These are phyloP conservation scores for Perdita meconis DNA, from an alignment of 2,888 invertebrate species.

Conservation along the genomic window DNA sequence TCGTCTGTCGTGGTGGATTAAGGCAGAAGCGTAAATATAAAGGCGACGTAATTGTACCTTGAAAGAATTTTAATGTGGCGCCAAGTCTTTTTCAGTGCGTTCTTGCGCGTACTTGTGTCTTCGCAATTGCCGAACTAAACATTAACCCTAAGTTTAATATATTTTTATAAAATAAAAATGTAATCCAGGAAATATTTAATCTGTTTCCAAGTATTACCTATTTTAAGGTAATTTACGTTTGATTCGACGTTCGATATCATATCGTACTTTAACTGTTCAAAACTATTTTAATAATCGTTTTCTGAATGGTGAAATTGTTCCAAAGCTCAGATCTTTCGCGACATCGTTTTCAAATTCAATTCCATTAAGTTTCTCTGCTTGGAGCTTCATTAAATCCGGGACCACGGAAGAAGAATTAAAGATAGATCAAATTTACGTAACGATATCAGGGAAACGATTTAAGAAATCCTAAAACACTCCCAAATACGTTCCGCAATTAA, in stretches of 20 bases:
- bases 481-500: not conserved
- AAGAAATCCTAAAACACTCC: not conserved
- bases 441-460: not conserved
- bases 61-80: slow-evolving; percentile 51
- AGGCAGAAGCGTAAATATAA: slow-evolving; percentile 22
- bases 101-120: not conserved
- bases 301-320: too few species aligned
- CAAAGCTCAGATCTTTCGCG: too few species aligned
- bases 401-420: not conserved
- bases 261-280: too few species aligned
- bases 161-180: too few species aligned
- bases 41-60: slow-evolving; percentile 52
- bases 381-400: not conserved
- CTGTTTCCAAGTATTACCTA: too few species aligned
- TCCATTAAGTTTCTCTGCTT: not conserved
- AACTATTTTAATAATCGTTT: too few species aligned
- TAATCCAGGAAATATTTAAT: too few species aligned
- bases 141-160: not conserved
- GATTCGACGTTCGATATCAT: too few species aligned
- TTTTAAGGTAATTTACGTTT: too few species aligned
- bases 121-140: slow-evolving; percentile 5
- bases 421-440: not conserved
- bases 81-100: slow-evolving; percentile 1
- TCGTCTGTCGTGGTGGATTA: slow-evolving; percentile 35
- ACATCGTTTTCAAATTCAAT: not conserved